phyloP scores from a whole-genome alignment of 2,113 vertebrate species.

The Cryptotis parvus region DNA sequence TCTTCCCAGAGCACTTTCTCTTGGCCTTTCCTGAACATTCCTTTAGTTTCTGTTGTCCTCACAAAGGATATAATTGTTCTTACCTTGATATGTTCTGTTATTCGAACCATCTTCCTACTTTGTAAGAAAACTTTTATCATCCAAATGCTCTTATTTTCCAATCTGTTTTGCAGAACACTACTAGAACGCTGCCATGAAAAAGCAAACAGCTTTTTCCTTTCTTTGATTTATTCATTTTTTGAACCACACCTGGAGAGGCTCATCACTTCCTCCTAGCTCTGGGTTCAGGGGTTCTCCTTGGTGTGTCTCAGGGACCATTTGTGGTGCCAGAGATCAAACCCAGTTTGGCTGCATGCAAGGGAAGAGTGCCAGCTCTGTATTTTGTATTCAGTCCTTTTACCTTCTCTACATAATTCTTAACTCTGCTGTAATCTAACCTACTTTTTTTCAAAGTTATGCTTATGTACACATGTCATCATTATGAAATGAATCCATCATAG shows the following conservation, averaged over 20 bases:
- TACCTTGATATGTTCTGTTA: not conserved
- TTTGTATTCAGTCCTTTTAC: not conserved
- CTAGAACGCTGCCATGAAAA: not conserved
- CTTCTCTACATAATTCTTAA: not conserved
- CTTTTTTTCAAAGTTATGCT: not conserved
- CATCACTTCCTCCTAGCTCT: too few species aligned
- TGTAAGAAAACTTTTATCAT: not conserved
- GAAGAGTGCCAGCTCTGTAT: too few species aligned
- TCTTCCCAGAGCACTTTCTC: not conserved
- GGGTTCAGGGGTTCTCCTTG: too few species aligned
- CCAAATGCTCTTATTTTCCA: too few species aligned
- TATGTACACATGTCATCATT: not conserved
- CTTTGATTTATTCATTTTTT: too few species aligned
- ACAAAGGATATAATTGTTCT: not conserved
- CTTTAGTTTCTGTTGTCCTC: not conserved
- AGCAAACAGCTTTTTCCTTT: not conserved
- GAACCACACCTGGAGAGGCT: too few species aligned
- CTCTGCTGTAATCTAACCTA: rapidly evolving
- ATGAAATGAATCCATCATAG: not conserved
- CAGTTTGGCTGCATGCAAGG: too few species aligned
- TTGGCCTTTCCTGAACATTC: not conserved
- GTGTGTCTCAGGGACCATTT: too few species aligned
- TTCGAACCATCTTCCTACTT: not conserved
- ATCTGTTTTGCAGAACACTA: too few species aligned
- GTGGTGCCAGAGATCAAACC: too few species aligned